Base-by-base conservation (phyloP, 2,888 invertebrate genomes). In the Tuberolachnus salignus region DNA sequence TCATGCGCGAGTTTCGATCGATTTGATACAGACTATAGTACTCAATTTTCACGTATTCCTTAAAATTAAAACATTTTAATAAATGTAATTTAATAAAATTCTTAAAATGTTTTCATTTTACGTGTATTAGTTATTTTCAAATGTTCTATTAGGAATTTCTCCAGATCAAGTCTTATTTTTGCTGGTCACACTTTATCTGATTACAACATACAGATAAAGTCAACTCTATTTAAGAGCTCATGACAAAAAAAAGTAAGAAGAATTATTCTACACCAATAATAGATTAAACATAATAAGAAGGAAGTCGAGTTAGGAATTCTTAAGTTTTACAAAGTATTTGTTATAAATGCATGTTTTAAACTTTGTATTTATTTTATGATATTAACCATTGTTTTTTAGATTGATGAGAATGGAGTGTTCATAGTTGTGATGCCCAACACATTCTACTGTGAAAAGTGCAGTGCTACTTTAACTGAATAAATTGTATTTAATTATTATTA, bases 211-310 rank as follows among this genome's bases (percentile, higher is more conserved):
- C 95, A 97, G 87, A 96, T 96, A 86, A 94, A 95, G 86, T 94
- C 94, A 0, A 95, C 95, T 0, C 89, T 95, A 96, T 83, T 90
- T 97, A 81, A 90, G 95, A 83, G 98, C 98, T 88, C 98, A 98
- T 85, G 98, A n/a, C 97, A 85, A 99, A 99, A 91, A 99, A 99
- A 86, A 93, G 98, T 86, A 99, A 99, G 97, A 99, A 99, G 97
- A 98, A 98, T 89, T 99, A 99, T 90, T 98, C 98, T 82, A 99
- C 99, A 16, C 99, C 98, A 83, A 99, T 99, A n/a, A 89, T 99
- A 99, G 89, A 98, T 96, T 87, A 98, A 98, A 89, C 99, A 99
- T 89, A 99, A 98, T 93, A 97, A 97, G 92, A 99, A 98, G 98
- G 99, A 99, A 93, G 97, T 99, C 88, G 99, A 99, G 90, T 91